Base-by-base conservation (phyloP, 2,888 invertebrate species). In the Acanthosoma haemorrhoidale region DNA sequence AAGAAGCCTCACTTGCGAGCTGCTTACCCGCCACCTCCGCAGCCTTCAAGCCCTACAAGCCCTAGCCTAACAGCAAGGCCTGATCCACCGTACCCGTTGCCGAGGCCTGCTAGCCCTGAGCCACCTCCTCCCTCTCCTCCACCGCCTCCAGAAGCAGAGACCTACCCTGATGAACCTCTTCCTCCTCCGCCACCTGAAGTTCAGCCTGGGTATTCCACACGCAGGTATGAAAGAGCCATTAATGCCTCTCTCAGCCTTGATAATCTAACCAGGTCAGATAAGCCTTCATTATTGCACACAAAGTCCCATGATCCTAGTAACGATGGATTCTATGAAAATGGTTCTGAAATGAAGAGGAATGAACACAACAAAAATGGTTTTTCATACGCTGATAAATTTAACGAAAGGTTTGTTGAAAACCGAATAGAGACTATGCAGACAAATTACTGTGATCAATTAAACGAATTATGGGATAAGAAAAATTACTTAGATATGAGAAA, bases 1-100 rank as follows among this genome's bases (percentile, higher is more conserved):
- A 91, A 91, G 79, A 89, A 90, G 79, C 88, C 89, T 2, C 85
- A 87, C 76, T 80, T 88, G 71, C 78, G 86, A 75, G 81, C 80
- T 4, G 80, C 80, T 2, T 82, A 80, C 76, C 81, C 81, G 0
- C 73, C 74, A 9, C 76, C 76, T 31, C 75, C 75, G 5, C 61
- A 71, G 1, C 86, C 86, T 1, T 86, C 86, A 76, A 78, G 85
- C 71, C 86, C 87, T 1, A 86, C 86, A 76, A 78, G 85, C 71
- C 86, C 86, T 13, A 51, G 15, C 5, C 32, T 73, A 13, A 69
- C 75, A n/a, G 86, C 86, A 1, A 86, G 86, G 76, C 78, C 85
- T 71, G 86, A 86, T 15, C 85, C 85, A 1, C 86, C 87, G 0
- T 86, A 87, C 2, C 86, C 87, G 4, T 86, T 87, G 0, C 84